Conservation (phyloP, 2,888 invertebrate genomes). For the Nipponacmea schrenckii region DNA sequence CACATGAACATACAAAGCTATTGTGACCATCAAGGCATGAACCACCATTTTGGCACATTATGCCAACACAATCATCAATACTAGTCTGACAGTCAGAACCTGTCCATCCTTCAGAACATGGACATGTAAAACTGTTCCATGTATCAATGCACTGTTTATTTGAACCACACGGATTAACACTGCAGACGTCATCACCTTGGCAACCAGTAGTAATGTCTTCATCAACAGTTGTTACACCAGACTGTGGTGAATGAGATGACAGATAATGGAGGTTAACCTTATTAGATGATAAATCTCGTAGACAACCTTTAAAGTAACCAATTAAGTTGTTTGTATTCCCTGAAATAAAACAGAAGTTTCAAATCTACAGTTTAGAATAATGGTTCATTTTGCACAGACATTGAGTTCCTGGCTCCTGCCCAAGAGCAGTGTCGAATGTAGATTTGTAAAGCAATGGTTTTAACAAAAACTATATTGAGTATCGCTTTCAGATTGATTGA, state of each 20-base stretch:
- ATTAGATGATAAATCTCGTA: slow-evolving; percentile 53
- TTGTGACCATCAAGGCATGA: slow-evolving; percentile 49
- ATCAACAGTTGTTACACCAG: slow-evolving; percentile 32
- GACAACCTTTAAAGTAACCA: slow-evolving; percentile 58
- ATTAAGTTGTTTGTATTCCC: slow-evolving; percentile 41
- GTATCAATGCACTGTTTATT: slow-evolving; percentile 52
- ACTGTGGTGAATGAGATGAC: slow-evolving; percentile 18
- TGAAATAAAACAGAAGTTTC: slow-evolving; percentile 30
- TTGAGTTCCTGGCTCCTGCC: too few species aligned
- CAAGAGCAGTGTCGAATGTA: too few species aligned
- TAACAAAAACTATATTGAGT: too few species aligned
- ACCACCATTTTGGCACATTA: slow-evolving; percentile 42
- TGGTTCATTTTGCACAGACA: too few species aligned
- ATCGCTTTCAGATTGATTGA: too few species aligned
- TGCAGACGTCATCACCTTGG: slow-evolving; percentile 51
- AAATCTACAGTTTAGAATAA: not conserved
- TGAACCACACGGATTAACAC: slow-evolving; percentile 45
- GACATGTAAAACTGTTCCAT: slow-evolving; percentile 56
- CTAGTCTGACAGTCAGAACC: slow-evolving; percentile 51
- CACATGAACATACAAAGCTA: slow-evolving; percentile 47
- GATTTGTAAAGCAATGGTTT: too few species aligned
- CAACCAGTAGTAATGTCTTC: slow-evolving; percentile 45
- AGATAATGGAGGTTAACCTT: slow-evolving; percentile 32
- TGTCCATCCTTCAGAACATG: slow-evolving; percentile 57
- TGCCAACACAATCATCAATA: slow-evolving; percentile 46